A percentile compares a stretch with the other conserved stretches of the same genome.
Evolutionary conservation across 2,113 vertebrate genomes (phyloP).

Genomic region (Pseudopodoces humilis): DNA sequence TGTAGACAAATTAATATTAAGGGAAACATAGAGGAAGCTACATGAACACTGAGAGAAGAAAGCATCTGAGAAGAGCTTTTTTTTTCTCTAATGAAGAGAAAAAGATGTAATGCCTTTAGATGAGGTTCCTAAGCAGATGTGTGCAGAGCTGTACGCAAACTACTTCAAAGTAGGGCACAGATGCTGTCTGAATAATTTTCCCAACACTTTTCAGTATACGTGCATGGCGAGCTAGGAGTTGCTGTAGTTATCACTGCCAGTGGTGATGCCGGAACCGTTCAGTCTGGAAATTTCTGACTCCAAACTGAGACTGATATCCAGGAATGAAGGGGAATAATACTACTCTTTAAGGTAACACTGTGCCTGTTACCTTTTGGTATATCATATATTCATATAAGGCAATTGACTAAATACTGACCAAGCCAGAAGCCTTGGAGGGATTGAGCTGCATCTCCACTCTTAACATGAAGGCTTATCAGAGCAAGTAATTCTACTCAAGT

Average conservation of each 20-base stretch:
- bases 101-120: conserved; percentile 33
- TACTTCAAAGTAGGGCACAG: conserved; percentile 57
- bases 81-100: conserved; percentile 26
- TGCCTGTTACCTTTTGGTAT: background rate
- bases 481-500: background rate
- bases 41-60: background rate
- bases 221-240: background rate
- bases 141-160: background rate
- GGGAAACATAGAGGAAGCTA: background rate
- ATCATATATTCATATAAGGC: background rate
- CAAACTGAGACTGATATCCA: background rate
- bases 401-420: background rate
- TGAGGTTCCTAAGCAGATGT: conserved; percentile 47
- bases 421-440: background rate
- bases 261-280: background rate
- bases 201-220: background rate
- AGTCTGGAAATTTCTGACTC: background rate
- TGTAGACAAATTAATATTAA: conserved; percentile 35
- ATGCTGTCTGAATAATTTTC: conserved; percentile 44
- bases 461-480: background rate
- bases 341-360: background rate
- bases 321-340: background rate
- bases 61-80: background rate
- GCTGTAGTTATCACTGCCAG: background rate
- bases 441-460: background rate